Evolutionary conservation across 2,888 invertebrate species (phyloP), one percentile per base, ranked within the genome.

Genomic region (Seladonia tumulorum): DNA sequence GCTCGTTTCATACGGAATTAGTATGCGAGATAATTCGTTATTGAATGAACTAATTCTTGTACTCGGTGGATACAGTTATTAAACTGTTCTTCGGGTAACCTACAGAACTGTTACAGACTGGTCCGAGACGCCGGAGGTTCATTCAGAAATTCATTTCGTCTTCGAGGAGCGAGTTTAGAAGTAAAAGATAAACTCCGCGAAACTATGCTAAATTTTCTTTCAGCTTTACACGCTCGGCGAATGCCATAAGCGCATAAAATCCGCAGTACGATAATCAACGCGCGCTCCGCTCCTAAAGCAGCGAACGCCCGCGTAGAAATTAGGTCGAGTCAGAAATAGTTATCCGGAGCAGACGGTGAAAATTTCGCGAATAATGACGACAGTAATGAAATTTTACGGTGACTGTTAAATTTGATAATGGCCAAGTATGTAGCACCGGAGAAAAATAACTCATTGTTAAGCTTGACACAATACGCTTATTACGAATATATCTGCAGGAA

Each of bases 301-400:
- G 22, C 39, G 39, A 68, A 68, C 68, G 39, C 3, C 63, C 29
- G 8, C 63, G 63, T 63, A 63, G 63, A 68, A 68, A 68, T 68
- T 68, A 68, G 68, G 68, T 68, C 68, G 68, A 39, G 68, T 68
- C 68, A 10, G 68, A 45, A 60, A 78, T 29, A 78, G 42, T 29
- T 16, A 29, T 57, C n/a, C 39, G 25, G 35, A n/a, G 22, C 29
- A 29, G 45, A 29, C n/a, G 29, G 2, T 29, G 42, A 25, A 42
- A 10, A 29, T 47, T 53, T 47, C 66, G 29, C 49, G 76, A 76
- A 47, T n/a, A 35, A 66, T 22, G 22, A 47, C 45, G 45, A 68
- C 39, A 22, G 68, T 35, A 68, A 68, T 68, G 4, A 68, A 68
- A 68, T 18, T 68, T 68, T 35, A 68, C 68, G 39, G 22, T 22